A percentile compares a stretch with the other conserved stretches of the same genome.
phyloP scores from a whole-genome alignment of 2,888 invertebrate genomes.

The Drosophila paramelanica region DNA sequence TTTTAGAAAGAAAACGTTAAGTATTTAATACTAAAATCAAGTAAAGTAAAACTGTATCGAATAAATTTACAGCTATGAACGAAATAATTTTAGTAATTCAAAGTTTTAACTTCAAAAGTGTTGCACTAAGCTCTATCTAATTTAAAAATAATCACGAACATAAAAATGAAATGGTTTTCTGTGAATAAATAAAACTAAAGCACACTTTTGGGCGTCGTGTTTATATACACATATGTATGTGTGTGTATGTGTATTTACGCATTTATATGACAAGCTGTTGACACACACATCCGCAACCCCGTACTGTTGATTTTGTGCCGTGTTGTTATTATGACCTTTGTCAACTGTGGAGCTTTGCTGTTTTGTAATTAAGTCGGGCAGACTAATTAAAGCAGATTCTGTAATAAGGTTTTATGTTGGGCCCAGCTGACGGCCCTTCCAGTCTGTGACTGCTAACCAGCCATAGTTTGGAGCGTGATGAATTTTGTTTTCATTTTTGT shows the following conservation, averaged over 20 bases:
- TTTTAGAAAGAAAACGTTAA: too few species aligned
- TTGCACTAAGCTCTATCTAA: too few species aligned
- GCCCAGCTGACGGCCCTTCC: constrained; percentile 24
- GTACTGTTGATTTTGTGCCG: constrained; percentile 36
- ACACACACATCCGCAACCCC: constrained; percentile 20
- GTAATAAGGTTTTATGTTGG: constrained; percentile 63
- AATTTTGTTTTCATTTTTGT: constrained; percentile 5
- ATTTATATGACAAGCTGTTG: constrained; percentile 57
- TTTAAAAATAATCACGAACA: too few species aligned
- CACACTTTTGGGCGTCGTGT: constrained; percentile 44
- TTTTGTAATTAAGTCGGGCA: constrained; percentile 69
- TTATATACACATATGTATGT: neutral
- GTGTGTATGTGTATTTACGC: too few species aligned
- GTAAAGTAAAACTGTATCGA: too few species aligned
- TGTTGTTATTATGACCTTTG: constrained; percentile 31
- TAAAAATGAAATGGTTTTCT: constrained; percentile 11
- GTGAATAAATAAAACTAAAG: constrained; percentile 36
- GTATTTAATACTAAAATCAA: too few species aligned
- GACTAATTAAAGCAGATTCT: constrained; percentile 66
- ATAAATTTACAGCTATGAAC: too few species aligned
- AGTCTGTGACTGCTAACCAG: constrained; percentile 2
- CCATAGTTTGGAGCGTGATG: constrained; percentile 11
- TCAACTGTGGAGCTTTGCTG: constrained; percentile 60
- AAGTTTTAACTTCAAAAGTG: too few species aligned
- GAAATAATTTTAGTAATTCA: too few species aligned